A percentile compares a stretch with the other conserved stretches of the same genome.
These are phyloP conservation scores for Chondrilla cf. caribensis DNA, from an alignment of 37 sponge, comb jelly and placozoan genomes.

Conservation along the genomic window DNA sequence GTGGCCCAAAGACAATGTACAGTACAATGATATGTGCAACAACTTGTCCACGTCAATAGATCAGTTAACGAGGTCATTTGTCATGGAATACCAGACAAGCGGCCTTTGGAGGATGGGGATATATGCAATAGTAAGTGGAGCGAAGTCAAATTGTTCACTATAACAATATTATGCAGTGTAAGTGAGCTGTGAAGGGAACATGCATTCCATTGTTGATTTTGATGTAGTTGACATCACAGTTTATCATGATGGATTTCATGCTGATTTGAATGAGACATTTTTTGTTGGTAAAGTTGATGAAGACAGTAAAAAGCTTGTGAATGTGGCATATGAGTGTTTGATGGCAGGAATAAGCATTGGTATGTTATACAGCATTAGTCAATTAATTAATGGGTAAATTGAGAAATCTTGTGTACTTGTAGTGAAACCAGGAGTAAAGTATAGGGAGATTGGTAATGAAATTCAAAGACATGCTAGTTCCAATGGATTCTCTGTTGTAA, in stretches of 20 bases:
- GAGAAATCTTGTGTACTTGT: neutral
- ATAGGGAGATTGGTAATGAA: conserved; percentile 83
- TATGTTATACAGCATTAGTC: no score
- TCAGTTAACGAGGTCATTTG: conserved; percentile 98
- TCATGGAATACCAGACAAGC: conserved; percentile 91
- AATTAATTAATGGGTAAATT: neutral
- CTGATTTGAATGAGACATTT: conserved; percentile 94
- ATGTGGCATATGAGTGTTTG: conserved; percentile 87
- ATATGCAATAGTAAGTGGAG: conserved; percentile 75
- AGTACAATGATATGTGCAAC: neutral
- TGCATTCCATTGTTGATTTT: neutral
- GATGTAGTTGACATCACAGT: conserved; percentile 75
- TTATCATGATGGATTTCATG: conserved; percentile 89
- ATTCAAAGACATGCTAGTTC: conserved; percentile 82
- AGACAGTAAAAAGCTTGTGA: conserved; percentile 55
- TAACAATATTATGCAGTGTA: no score
- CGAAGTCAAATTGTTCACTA: neutral
- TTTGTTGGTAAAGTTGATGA: conserved; percentile 92
- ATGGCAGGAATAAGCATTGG: conserved; percentile 74
- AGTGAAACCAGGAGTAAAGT: conserved; percentile 87
- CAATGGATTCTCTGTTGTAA: conserved; percentile 83
- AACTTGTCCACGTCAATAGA: conserved; percentile 19
- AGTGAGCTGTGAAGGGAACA: no score
- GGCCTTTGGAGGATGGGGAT: conserved; percentile 90
- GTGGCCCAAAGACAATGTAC: neutral